Conservation (phyloP, 2,888 invertebrate genomes). For the Chrysotoxum bicinctum region DNA sequence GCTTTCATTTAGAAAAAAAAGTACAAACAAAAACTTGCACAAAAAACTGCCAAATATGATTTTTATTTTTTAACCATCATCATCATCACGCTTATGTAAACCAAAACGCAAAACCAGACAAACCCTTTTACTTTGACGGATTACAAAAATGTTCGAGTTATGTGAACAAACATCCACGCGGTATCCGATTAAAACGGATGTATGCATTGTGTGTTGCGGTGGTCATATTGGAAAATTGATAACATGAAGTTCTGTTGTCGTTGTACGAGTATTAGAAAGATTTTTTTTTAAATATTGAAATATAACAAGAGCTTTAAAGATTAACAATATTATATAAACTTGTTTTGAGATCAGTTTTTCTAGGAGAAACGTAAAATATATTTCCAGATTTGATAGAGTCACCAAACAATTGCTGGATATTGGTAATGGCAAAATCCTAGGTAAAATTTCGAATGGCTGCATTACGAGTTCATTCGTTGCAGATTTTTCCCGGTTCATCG, state of each 20-base stretch:
- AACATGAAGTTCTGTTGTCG: not conserved
- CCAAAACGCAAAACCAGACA: not conserved
- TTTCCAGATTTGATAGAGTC: too few relatives aligned
- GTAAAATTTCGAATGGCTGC: too few relatives aligned
- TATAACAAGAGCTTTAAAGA: too few relatives aligned
- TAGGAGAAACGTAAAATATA: too few relatives aligned
- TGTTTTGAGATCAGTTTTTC: too few relatives aligned
- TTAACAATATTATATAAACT: too few relatives aligned
- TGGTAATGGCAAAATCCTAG: too few relatives aligned
- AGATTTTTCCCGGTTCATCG: too few relatives aligned
- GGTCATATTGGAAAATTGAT: not conserved
- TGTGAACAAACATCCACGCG: slow-evolving; percentile 21
- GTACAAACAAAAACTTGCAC: not conserved
- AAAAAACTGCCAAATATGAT: not conserved
- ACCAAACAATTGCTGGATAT: too few relatives aligned
- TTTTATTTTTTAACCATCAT: not conserved
- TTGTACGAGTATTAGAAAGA: not conserved
- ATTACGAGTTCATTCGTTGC: too few relatives aligned
- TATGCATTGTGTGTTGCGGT: not conserved
- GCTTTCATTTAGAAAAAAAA: not conserved
- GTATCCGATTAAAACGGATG: slow-evolving; percentile 26
- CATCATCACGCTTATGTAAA: not conserved
- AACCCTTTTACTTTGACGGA: slow-evolving; percentile 62
- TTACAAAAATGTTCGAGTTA: slow-evolving; percentile 43
- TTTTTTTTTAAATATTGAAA: not conserved